phyloP scores from a whole-genome alignment of 2,888 invertebrate genomes.

The Synergus gifuensis region DNA sequence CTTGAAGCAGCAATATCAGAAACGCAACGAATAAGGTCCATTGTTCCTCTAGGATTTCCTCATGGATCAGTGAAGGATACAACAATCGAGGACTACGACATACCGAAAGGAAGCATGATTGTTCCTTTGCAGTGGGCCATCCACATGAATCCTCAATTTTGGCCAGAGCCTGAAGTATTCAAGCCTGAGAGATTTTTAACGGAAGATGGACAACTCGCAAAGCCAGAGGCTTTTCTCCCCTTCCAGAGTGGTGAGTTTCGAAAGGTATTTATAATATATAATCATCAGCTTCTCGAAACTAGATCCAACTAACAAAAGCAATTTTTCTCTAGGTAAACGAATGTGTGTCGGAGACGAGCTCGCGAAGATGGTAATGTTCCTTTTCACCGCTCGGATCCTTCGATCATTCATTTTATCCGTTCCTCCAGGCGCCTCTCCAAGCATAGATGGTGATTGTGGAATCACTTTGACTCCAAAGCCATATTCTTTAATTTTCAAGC shows the following conservation, averaged over 20 bases:
- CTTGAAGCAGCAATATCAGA: slow-evolving; percentile 89
- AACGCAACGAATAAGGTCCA: slow-evolving; percentile 87
- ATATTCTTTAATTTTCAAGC: slow-evolving; percentile 78
- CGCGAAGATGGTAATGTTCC: slow-evolving; percentile 84
- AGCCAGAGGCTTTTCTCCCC: slow-evolving; percentile 87
- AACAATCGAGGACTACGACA: slow-evolving; percentile 81
- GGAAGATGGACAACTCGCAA: slow-evolving; percentile 81
- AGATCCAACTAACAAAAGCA: not conserved
- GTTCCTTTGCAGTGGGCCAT: slow-evolving; percentile 90
- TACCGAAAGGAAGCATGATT: slow-evolving; percentile 86
- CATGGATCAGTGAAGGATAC: slow-evolving; percentile 85
- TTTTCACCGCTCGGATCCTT: slow-evolving; percentile 83
- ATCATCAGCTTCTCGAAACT: not conserved
- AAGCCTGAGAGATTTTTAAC: slow-evolving; percentile 85
- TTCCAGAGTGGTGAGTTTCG: slow-evolving; percentile 86
- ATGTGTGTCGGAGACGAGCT: slow-evolving; percentile 93
- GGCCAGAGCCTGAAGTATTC: slow-evolving; percentile 85
- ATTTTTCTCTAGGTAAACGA: slow-evolving; percentile 83
- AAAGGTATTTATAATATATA: slow-evolving; percentile 23
- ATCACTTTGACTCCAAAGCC: slow-evolving; percentile 86
- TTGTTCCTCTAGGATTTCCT: slow-evolving; percentile 91
- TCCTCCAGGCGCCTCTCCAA: slow-evolving; percentile 76
- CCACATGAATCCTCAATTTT: slow-evolving; percentile 85
- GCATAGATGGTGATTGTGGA: slow-evolving; percentile 86
- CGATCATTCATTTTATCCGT: slow-evolving; percentile 80